These are phyloP conservation scores for Diabrotica undecimpunctata DNA, from an alignment of 1,140 invertebrate species.

Conservation along the genomic window DNA sequence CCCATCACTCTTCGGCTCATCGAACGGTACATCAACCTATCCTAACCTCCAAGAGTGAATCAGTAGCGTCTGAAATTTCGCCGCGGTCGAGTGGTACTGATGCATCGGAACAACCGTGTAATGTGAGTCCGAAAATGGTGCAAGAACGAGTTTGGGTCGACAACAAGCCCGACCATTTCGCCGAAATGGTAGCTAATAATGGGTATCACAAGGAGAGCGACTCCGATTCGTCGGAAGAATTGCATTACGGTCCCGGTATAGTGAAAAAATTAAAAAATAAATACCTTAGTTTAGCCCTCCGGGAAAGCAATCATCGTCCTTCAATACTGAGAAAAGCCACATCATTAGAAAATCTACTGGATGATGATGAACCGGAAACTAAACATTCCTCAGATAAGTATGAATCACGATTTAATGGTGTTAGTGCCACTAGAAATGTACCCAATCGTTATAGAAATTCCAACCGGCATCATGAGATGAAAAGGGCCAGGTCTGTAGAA, in stretches of 20 bases:
- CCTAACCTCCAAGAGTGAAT: constrained; percentile 20
- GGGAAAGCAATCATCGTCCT: constrained; percentile 61
- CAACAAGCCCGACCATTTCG: constrained; percentile 21
- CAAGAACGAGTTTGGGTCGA: constrained; percentile 38
- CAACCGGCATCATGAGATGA: constrained; percentile 61
- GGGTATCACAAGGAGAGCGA: constrained; percentile 25
- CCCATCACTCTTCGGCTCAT: constrained; percentile 19
- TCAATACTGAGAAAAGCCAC: constrained; percentile 70
- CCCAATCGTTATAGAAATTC: constrained; percentile 46
- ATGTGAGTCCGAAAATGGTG: constrained; percentile 22
- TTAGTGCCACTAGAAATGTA: constrained; percentile 44
- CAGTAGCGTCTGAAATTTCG: constrained; percentile 14
- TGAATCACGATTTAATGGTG: constrained; percentile 28
- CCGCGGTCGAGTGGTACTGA: neutral
- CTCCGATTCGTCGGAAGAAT: constrained; percentile 65
- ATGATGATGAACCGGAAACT: constrained; percentile 57
- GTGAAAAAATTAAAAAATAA: constrained; percentile 81
- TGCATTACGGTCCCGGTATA: constrained; percentile 88
- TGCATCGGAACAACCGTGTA: constrained; percentile 5
- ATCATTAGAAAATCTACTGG: constrained; percentile 79
- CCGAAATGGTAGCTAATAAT: constrained; percentile 16
- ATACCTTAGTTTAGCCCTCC: constrained; percentile 75
- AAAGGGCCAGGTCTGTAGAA: constrained; percentile 81
- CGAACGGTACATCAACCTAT: constrained; percentile 33
- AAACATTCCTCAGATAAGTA: constrained; percentile 37